Evolutionary conservation across 2,888 invertebrate genomes (phyloP).

Genomic region (Athripsodes cinereus): DNA sequence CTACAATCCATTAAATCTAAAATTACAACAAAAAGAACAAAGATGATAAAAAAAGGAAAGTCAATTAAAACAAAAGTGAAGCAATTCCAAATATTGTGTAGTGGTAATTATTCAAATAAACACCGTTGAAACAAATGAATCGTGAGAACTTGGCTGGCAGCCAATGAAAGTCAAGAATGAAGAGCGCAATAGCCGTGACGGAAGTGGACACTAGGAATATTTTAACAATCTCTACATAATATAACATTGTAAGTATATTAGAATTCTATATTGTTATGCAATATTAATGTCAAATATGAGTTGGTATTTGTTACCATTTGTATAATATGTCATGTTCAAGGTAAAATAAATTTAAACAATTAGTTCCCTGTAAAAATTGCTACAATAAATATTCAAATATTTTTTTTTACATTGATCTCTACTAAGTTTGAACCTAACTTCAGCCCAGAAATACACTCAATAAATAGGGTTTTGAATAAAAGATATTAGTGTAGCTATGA

Average conservation of each 20-base stretch:
- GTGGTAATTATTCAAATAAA: neutral
- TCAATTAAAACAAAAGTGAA: neutral
- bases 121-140: neutral
- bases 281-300: no score
- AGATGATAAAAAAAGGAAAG: no score
- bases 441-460: no score
- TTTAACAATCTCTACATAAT: neutral
- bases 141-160: neutral
- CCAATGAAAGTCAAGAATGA: neutral
- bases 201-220: neutral
- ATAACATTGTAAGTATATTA: neutral
- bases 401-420: no score
- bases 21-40: no score
- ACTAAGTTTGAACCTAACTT: no score
- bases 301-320: neutral
- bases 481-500: no score
- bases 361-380: no score
- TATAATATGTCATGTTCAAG: neutral
- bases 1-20: no score
- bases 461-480: no score
- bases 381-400: no score
- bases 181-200: constrained; percentile 3
- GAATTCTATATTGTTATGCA: neutral
- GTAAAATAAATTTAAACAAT: neutral
- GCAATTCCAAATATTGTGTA: neutral